Percentiles rank a stretch among this genome's conserved stretches.
phyloP scores from a whole-genome alignment of 1,140 invertebrate species.

The Armadillidium nasatum region DNA sequence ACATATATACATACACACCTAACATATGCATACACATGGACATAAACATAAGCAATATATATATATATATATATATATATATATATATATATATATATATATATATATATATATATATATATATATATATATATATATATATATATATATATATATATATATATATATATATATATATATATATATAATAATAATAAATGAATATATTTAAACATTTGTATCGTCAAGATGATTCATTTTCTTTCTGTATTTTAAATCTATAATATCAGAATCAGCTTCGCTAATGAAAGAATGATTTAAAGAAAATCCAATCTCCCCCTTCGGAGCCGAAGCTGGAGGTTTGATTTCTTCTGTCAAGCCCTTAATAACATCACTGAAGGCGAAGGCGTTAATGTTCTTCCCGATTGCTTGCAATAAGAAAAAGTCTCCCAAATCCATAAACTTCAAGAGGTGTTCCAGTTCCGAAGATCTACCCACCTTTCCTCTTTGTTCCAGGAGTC shows the following conservation, averaged over 20 bases:
- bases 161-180: too few relatives aligned
- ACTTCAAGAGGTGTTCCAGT: constrained; percentile 30
- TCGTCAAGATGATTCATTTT: not conserved
- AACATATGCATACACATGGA: too few relatives aligned
- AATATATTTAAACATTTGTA: not conserved
- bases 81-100: too few relatives aligned
- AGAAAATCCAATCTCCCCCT: not conserved
- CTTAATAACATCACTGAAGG: constrained; percentile 40
- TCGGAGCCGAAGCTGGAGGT: not conserved
- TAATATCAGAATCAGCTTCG: not conserved
- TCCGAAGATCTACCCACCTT: constrained; percentile 24
- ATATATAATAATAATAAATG: not conserved
- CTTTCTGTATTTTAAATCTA: not conserved
- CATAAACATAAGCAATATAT: too few relatives aligned
- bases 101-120: too few relatives aligned
- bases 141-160: too few relatives aligned
- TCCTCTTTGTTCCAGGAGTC: constrained; percentile 31
- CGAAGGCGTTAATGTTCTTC: constrained; percentile 46
- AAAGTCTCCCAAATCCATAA: constrained; percentile 46
- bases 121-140: too few relatives aligned
- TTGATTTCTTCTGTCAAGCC: not conserved
- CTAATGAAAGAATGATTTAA: not conserved
- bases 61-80: too few relatives aligned
- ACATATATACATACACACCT: too few relatives aligned
- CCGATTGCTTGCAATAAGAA: constrained; percentile 45